Conservation (phyloP, 2,888 invertebrate species). For the Chaitophorus viminalis region DNA sequence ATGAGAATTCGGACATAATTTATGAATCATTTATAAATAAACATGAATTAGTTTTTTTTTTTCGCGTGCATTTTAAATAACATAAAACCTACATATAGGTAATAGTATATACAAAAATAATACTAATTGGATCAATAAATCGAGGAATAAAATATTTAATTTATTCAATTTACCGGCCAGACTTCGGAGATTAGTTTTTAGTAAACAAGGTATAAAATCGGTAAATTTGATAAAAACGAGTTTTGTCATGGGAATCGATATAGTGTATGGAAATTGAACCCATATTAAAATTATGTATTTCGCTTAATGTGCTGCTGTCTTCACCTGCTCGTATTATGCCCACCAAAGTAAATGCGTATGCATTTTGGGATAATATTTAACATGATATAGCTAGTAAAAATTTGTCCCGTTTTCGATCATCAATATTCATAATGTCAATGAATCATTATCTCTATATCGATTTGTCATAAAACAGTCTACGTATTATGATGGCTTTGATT, state of each 20-base stretch:
- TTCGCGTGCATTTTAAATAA: neutral
- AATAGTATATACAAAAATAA: too few relatives aligned
- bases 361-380: neutral
- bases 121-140: conserved; percentile 1
- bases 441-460: too few relatives aligned
- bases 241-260: conserved; percentile 31
- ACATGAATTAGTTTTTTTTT: neutral
- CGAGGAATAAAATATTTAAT: conserved; percentile 2
- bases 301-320: neutral
- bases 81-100: too few relatives aligned
- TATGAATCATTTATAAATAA: neutral
- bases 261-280: neutral
- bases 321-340: neutral
- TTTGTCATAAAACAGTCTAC: too few relatives aligned
- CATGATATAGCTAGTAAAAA: conserved; percentile 11
- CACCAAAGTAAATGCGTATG: conserved; percentile 22
- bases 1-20: neutral
- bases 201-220: conserved; percentile 36
- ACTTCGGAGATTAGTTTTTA: neutral
- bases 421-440: neutral
- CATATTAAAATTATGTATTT: conserved; percentile 9
- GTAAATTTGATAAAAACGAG: conserved; percentile 44
- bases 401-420: conserved; percentile 11
- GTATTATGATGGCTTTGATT: too few relatives aligned
- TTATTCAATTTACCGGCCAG: neutral